phyloP scores from a whole-genome alignment of 2,113 vertebrate genomes.

The Muntiacus reevesi region DNA sequence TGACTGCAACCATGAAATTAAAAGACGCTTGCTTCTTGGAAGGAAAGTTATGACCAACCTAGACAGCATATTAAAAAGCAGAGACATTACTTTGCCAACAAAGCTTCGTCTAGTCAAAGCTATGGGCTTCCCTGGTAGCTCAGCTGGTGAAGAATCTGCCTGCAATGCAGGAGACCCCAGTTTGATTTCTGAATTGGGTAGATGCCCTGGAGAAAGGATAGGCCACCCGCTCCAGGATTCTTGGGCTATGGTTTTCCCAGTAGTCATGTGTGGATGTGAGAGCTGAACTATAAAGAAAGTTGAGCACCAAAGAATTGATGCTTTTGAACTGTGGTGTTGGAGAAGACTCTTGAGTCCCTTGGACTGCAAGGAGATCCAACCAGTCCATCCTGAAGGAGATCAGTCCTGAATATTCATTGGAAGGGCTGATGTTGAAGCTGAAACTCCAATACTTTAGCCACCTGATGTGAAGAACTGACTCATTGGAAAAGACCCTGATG shows the following conservation, averaged over 20 bases:
- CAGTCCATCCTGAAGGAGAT: neutral
- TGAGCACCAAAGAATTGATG: accelerated
- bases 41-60: neutral
- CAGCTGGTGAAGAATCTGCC: neutral
- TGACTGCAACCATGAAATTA: neutral
- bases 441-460: neutral
- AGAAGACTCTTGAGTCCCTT: neutral
- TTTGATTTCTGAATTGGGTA: neutral
- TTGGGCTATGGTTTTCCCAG: neutral
- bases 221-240: neutral
- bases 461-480: neutral
- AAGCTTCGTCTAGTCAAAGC: neutral
- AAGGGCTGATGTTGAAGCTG: neutral
- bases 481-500: neutral
- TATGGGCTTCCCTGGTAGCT: neutral
- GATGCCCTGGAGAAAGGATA: neutral
- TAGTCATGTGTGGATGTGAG: neutral
- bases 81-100: neutral
- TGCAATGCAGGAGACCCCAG: neutral
- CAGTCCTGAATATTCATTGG: neutral
- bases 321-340: neutral
- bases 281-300: neutral
- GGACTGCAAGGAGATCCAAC: neutral
- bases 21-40: neutral
- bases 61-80: neutral